phyloP scores from a whole-genome alignment of 1,140 invertebrate species.

The Cardiocondyla obscurior region DNA sequence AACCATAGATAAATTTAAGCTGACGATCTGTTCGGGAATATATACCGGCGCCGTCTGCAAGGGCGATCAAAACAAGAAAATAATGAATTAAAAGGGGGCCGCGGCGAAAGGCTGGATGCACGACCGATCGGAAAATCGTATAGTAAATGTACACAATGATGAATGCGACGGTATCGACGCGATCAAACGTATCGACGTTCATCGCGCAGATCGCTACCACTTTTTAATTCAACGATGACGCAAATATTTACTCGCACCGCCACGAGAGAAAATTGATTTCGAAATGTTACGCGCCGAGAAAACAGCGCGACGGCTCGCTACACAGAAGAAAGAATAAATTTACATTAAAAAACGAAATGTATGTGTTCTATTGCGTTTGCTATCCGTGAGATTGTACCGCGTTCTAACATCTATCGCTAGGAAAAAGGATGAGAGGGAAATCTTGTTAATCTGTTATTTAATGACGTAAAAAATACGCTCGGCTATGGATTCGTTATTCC shows the following conservation, averaged over 20 bases:
- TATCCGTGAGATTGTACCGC: neutral
- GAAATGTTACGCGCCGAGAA: constrained; percentile 16
- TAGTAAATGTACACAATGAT: constrained; percentile 36
- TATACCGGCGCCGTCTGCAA: neutral
- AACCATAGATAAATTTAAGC: constrained; percentile 64
- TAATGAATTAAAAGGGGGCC: constrained; percentile 53
- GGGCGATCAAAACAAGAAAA: constrained; percentile 25
- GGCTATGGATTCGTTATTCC: neutral
- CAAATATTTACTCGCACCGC: constrained; percentile 33
- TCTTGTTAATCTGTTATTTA: constrained; percentile 18
- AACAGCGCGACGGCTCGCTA: neutral
- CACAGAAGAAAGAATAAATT: constrained; percentile 31
- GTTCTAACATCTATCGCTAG: neutral
- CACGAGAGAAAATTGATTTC: constrained; percentile 45
- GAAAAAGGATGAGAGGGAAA: neutral
- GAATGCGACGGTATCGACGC: constrained; percentile 9
- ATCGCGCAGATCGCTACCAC: neutral
- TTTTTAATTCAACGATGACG: constrained; percentile 41
- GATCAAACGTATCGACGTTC: constrained; percentile 10
- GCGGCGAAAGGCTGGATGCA: neutral
- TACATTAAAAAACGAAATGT: neutral
- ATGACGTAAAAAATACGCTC: neutral
- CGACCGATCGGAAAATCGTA: constrained; percentile 21
- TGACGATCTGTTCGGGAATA: constrained; percentile 2
- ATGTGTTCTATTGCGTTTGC: neutral